phyloP scores from a whole-genome alignment of 2,888 invertebrate species.

The Clostera curtula region DNA sequence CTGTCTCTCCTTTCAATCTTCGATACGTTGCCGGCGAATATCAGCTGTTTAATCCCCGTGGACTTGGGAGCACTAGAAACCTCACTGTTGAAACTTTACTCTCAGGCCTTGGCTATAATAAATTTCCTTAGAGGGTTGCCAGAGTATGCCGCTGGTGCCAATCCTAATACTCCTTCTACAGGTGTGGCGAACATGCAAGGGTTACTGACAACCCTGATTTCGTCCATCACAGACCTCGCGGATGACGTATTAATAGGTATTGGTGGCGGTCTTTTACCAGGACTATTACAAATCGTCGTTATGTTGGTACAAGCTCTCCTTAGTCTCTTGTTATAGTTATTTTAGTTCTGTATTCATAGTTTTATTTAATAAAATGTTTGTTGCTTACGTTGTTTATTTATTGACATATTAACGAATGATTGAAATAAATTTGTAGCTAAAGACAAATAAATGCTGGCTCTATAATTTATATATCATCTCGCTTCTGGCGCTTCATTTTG shows the following conservation, averaged over 20 bases:
- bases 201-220: slow-evolving; percentile 40
- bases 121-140: slow-evolving; percentile 55
- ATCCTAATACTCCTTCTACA: slow-evolving; percentile 43
- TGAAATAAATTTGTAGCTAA: slow-evolving; percentile 7
- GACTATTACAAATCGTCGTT: slow-evolving; percentile 51
- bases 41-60: slow-evolving; percentile 57
- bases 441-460: slow-evolving; percentile 8
- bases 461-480: neutral
- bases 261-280: slow-evolving; percentile 55
- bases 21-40: slow-evolving; percentile 56
- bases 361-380: too few relatives aligned
- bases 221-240: slow-evolving; percentile 42
- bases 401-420: too few relatives aligned
- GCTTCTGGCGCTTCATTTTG: too few relatives aligned
- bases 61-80: slow-evolving; percentile 61
- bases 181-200: slow-evolving; percentile 45
- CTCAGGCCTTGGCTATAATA: slow-evolving; percentile 61
- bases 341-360: too few relatives aligned
- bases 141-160: slow-evolving; percentile 56
- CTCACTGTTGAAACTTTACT: slow-evolving; percentile 55
- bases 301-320: slow-evolving; percentile 47
- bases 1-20: slow-evolving; percentile 62
- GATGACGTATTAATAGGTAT: slow-evolving; percentile 51
- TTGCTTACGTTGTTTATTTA: too few relatives aligned
- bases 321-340: slow-evolving; percentile 38